Evolutionary conservation across 2,888 invertebrate species (phyloP), one percentile per base, ranked within the genome.

Genomic region (Neoscelio sp.): DNA sequence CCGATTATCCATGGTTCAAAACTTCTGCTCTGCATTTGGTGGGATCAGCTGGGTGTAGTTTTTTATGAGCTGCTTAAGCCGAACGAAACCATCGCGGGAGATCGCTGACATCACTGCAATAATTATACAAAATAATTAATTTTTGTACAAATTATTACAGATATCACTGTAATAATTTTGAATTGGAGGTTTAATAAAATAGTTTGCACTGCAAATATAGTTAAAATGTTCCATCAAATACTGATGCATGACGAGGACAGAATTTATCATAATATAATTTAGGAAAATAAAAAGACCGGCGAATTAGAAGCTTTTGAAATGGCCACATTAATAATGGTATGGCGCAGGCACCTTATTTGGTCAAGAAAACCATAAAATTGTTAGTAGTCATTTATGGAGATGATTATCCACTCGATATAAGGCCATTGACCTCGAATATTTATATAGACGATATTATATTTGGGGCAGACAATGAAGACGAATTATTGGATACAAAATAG

Each of bases 141-240:
- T 26, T 0, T 2, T 42, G 12, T 42, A 40, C 4, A 28, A 58
- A 17, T 4, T 15, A 1, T 15, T 58, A 0, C 15, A 44, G 18
- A 20, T 2, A 20, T 60, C 4, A n/a, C n/a, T n/a, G n/a, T n/a
- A n/a, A n/a, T n/a, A n/a, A 5, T 60, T n/a, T 2, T 40, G 2
- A 60, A 60, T 12, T 60, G 60, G 60, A 28, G 44, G 6, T 6
- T 10, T 0, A 33, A 5, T 18, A 7, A 13, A 1, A 30, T 30
- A n/a, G 60, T 60, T 2, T 7, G 6, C 18, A 6, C 13, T 3
- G 46, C 46, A 1, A 26, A 12, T 5, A 26, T 48, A 5, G 18
- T 5, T 1, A 48, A 48, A 7, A 48, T 48, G 26, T 48, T 48
- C 8, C 2, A 15, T 1, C 46, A 48, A 12, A 48, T 40, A 0